These are phyloP conservation scores for Platichthys flesus DNA, from an alignment of 2,113 vertebrate genomes.

Conservation along the genomic window DNA sequence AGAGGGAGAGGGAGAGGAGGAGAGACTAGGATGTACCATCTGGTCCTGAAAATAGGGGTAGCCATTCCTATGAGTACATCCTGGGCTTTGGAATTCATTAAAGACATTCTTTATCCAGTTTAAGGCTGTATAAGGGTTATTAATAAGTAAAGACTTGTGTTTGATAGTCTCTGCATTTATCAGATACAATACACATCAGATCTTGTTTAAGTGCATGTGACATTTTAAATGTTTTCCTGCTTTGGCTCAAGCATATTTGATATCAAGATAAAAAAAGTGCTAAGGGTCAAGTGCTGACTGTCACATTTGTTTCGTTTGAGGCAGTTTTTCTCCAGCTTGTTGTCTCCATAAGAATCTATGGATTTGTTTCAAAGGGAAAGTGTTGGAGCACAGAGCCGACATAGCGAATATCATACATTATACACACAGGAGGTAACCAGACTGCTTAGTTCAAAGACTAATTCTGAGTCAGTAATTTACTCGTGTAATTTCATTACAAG, in stretches of 20 bases:
- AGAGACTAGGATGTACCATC: conserved; percentile 75
- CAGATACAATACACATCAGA: background rate
- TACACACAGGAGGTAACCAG: background rate
- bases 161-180: background rate
- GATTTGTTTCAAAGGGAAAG: no score
- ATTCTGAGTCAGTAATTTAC: background rate
- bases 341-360: no score
- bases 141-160: background rate
- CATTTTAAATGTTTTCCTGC: background rate
- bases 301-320: no score
- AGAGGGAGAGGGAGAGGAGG: conserved; percentile 62
- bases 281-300: no score
- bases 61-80: background rate
- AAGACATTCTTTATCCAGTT: background rate
- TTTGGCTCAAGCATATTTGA: background rate
- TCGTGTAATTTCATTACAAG: background rate
- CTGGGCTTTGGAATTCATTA: background rate
- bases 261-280: no score
- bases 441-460: background rate
- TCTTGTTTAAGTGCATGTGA: background rate
- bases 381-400: no score
- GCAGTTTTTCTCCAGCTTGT: no score
- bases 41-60: conserved; percentile 47
- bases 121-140: background rate
- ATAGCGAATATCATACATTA: no score